Percentiles rank a stretch among this genome's conserved stretches.
Evolutionary conservation across 1,140 invertebrate genomes (phyloP).

Genomic region (Melanaphis sacchari): DNA sequence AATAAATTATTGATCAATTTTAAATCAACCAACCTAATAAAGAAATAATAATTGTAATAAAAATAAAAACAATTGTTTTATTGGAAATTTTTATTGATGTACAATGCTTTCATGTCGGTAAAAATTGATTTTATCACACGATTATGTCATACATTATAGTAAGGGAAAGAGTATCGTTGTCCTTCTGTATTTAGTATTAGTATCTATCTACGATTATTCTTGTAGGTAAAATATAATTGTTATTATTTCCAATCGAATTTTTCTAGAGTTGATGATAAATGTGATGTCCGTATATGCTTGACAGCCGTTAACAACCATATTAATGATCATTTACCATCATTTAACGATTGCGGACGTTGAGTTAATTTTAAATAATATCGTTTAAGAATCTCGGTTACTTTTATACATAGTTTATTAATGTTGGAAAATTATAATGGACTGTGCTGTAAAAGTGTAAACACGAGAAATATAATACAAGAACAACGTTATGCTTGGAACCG

Average conservation of each 20-base stretch:
- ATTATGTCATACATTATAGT: background rate
- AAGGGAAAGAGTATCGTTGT: background rate
- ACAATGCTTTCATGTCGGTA: background rate
- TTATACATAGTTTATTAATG: background rate
- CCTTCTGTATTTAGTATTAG: background rate
- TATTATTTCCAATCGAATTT: background rate
- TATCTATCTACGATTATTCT: background rate
- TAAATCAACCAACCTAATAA: background rate
- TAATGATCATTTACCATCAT: background rate
- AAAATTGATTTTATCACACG: background rate
- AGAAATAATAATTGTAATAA: background rate
- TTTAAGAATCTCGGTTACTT: background rate
- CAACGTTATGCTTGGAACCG: background rate
- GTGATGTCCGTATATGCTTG: background rate
- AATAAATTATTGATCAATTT: background rate
- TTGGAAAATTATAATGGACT: background rate
- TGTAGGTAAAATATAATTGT: background rate
- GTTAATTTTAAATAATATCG: slow-evolving; percentile 4
- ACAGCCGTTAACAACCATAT: background rate
- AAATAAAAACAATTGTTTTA: background rate
- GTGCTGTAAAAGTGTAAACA: background rate
- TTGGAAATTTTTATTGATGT: background rate
- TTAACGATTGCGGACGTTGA: background rate
- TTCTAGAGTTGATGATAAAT: background rate
- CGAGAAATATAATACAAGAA: background rate